These are phyloP conservation scores for Ectobius pallidus DNA, from an alignment of 2,888 invertebrate species.

Conservation along the genomic window DNA sequence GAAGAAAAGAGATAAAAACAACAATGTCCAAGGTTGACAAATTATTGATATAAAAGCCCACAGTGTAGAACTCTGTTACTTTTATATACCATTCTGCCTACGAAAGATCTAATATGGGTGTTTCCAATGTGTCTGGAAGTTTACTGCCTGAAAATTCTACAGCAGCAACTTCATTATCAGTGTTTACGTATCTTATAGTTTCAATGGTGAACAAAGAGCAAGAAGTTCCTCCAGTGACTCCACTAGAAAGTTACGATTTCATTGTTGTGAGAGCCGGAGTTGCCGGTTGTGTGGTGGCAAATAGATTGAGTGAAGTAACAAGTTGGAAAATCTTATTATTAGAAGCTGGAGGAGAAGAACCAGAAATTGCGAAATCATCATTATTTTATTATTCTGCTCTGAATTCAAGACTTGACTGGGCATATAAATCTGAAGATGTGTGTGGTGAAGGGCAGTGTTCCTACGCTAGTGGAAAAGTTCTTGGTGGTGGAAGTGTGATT, in stretches of 20 bases:
- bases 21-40: no score
- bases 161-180: no score
- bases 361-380: slow-evolving; percentile 85
- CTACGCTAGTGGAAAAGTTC: slow-evolving; percentile 88
- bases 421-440: slow-evolving; percentile 81
- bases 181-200: no score
- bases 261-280: slow-evolving; percentile 83
- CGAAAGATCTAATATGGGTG: no score
- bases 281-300: slow-evolving; percentile 80
- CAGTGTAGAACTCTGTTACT: no score
- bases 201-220: no score
- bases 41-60: no score
- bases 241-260: slow-evolving; percentile 71
- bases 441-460: slow-evolving; percentile 79
- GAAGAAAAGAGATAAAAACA: no score
- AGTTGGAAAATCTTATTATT: slow-evolving; percentile 80
- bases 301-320: slow-evolving; percentile 76
- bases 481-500: slow-evolving; percentile 86
- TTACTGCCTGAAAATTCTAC: no score
- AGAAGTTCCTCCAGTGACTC: no score
- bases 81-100: no score
- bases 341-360: slow-evolving; percentile 88
- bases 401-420: slow-evolving; percentile 80
- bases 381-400: slow-evolving; percentile 84
- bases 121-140: no score